phyloP scores from a whole-genome alignment of 2,113 vertebrate species.

The Bostrychus sinensis region DNA sequence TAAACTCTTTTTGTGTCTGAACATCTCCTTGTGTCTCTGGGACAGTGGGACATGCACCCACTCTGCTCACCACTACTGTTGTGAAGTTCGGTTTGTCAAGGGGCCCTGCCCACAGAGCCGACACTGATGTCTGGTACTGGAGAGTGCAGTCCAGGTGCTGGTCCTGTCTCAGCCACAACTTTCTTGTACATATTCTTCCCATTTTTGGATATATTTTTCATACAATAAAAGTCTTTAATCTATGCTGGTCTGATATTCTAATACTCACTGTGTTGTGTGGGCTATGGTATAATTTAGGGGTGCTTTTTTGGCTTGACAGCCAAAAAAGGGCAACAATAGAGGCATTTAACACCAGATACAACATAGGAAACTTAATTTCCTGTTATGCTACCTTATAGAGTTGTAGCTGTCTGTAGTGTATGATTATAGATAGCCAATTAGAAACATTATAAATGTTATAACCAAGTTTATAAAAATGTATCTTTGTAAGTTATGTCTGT shows the following conservation, averaged over 20 bases:
- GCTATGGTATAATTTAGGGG: too few relatives aligned
- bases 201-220: slow-evolving; percentile 72
- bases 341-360: too few relatives aligned
- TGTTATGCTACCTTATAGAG: too few relatives aligned
- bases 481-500: too few relatives aligned
- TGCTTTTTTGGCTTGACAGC: too few relatives aligned
- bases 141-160: slow-evolving; percentile 58
- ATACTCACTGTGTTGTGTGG: too few relatives aligned
- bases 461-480: too few relatives aligned
- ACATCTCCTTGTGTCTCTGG: not conserved
- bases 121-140: slow-evolving; percentile 87
- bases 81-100: slow-evolving; percentile 95
- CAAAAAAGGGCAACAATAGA: too few relatives aligned
- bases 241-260: slow-evolving; percentile 4
- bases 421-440: too few relatives aligned
- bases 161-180: slow-evolving; percentile 56
- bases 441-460: too few relatives aligned
- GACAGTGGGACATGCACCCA: slow-evolving; percentile 17
- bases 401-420: too few relatives aligned
- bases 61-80: slow-evolving; percentile 79
- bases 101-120: slow-evolving; percentile 86
- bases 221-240: slow-evolving; percentile 68
- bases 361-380: too few relatives aligned
- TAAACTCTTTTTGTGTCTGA: not conserved
- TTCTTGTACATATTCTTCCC: slow-evolving; percentile 80